phyloP scores from a whole-genome alignment of 2,797 vertebrate species.

The Gymnopithys bicolor region DNA sequence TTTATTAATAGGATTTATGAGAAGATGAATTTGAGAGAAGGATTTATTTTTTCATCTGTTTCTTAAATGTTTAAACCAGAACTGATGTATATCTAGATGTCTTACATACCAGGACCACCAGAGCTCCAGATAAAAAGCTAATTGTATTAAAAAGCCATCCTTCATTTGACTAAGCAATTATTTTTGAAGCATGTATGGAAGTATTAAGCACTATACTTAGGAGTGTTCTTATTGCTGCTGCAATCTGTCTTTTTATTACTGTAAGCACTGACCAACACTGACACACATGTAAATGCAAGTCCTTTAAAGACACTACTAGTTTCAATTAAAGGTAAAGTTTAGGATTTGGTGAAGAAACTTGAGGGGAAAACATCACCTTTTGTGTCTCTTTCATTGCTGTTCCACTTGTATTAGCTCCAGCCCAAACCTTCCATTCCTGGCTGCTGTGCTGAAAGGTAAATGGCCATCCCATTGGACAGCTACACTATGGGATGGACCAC shows the following conservation, averaged over 20 bases:
- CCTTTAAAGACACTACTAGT: not conserved
- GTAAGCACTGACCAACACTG: not conserved
- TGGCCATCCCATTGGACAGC: not conserved
- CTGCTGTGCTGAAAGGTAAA: not conserved
- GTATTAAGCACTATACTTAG: not conserved
- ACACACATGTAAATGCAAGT: not conserved
- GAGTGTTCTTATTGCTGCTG: not conserved
- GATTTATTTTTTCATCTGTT: constrained; percentile 11
- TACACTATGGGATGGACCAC: not conserved
- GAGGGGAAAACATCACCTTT: not conserved
- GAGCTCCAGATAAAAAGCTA: not conserved
- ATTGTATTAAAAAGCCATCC: not conserved
- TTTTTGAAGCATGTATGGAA: not conserved
- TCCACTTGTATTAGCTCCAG: not conserved
- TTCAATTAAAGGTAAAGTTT: not conserved
- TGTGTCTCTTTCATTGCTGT: not conserved
- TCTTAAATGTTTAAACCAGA: not conserved
- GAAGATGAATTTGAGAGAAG: not conserved
- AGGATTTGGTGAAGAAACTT: not conserved
- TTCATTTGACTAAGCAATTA: not conserved
- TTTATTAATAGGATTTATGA: constrained; percentile 13
- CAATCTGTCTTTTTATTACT: not conserved
- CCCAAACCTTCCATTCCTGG: not conserved
- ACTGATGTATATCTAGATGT: not conserved
- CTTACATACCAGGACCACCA: not conserved